Base-by-base conservation (phyloP, 2,888 invertebrate genomes). In the Nephrotoma guestfalica region DNA sequence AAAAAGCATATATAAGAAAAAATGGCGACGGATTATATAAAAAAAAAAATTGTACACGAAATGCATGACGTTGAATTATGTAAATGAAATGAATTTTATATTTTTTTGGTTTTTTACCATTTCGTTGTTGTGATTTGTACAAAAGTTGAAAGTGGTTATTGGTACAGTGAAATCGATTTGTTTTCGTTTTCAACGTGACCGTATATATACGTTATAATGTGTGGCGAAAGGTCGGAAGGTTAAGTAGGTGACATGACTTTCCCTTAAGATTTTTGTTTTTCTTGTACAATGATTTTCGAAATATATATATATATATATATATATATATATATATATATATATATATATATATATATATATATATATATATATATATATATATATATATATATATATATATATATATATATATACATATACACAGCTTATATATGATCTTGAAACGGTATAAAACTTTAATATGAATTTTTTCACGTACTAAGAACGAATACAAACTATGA, bases 1-100 rank as follows among this genome's bases (percentile, higher is more conserved):
- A 71, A 30, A 30, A 57, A 71, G 71, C 71, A 71, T 71, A 30
- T 30, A 30, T 30, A 71, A 71, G 30, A 7, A 85, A 85, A 42
- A 85, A 85, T 85, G 84, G 84, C 84, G 41, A 9, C n/a, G 84
- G 84, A 85, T 85, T 85, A 85, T 42, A 85, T 85, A 71, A 71
- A 71, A 30, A 4, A 71, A 71, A 71, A 71, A 30, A 71, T 30
- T 71, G 71, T 71, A 71, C 30, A 71, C 71, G 30, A 71, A 71
- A 71, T 30, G 71, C 71, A 71, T 71, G 71, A 71, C 71, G 71
- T 71, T 71, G 1, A 71, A 71, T 71, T 71, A 71, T 71, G 71
- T 71, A 71, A 71, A 71, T 71, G 71, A 71, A 18, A 57, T 15
- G n/a, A 51, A 6, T 51, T 11, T 15, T 51, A 15, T 51, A 15